Percentiles rank a stretch among this genome's conserved stretches.
Evolutionary conservation across 2,797 vertebrate species (phyloP).

Genomic region (Moxostoma hubbsi): DNA sequence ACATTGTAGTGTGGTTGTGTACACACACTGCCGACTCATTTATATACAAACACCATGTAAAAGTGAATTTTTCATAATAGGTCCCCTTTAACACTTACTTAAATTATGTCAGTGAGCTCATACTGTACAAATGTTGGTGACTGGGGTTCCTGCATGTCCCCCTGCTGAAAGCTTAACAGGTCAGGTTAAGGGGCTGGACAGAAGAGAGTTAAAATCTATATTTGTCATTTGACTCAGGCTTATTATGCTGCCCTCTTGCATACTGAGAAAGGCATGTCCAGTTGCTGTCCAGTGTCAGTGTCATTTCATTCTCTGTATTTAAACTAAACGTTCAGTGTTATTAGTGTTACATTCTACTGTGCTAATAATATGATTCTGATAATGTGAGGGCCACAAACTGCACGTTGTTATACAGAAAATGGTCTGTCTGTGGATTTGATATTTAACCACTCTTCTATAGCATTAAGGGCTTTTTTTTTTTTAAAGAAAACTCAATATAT

Average conservation of each 20-base stretch:
- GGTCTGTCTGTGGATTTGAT: background rate
- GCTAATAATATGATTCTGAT: background rate
- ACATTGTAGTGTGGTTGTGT: too few relatives aligned
- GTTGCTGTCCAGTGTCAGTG: slow-evolving; percentile 74
- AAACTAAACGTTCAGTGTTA: background rate
- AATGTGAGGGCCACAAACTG: background rate
- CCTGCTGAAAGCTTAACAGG: slow-evolving; percentile 12
- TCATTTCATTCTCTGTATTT: slow-evolving; percentile 39
- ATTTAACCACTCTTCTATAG: background rate
- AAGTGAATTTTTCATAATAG: too few relatives aligned
- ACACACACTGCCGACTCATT: too few relatives aligned
- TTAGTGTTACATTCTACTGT: background rate
- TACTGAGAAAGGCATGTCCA: slow-evolving; percentile 75
- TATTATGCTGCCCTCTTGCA: slow-evolving; percentile 62
- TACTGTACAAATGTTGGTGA: slow-evolving; percentile 10
- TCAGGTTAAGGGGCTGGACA: background rate
- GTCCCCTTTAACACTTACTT: too few relatives aligned
- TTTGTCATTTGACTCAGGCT: slow-evolving; percentile 58
- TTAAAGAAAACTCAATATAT: background rate
- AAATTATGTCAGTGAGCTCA: background rate
- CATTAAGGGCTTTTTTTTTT: background rate
- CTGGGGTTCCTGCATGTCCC: slow-evolving; percentile 26
- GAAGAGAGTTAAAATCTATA: slow-evolving; percentile 56
- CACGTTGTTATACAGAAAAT: background rate
- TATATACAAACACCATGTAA: too few relatives aligned